Evolutionary conservation across 2,113 vertebrate genomes (phyloP), one percentile per base, ranked within the genome.

Genomic region (Strix aluco): DNA sequence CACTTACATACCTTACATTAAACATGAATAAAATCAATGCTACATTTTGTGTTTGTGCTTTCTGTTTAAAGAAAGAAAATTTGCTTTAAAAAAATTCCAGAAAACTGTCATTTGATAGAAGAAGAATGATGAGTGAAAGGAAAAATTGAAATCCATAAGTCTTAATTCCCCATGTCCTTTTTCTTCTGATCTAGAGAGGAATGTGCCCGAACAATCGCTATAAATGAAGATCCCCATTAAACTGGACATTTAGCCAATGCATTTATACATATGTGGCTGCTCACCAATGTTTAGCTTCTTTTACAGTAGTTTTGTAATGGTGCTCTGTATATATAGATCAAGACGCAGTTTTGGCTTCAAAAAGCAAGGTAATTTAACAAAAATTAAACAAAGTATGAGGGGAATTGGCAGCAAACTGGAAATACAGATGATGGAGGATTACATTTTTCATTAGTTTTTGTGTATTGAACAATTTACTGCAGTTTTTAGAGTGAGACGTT

Each of bases 301-400:
- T 67, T 44, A 44, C 6, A n/a, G 13, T 17, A 66, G 21, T 49
- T 85, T 67, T 4, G 5, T 23, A 40, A 27, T 1, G 0, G 5
- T 83, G 23, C 2, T 51, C 9, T 71, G 2, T 63, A 6, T 38
- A 6, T 71, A 19, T 38, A 58, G 36, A 55, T 58, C 18, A 62
- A 61, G 65, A 36, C 51, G 12, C 2, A 47, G 15, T 59, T 23
- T 73, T 72, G 11, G 5, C 9, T 84, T 96, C 46, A 71, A 74
- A 84, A 3, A 51, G 6, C 8, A 90, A 71, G 38, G 49, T 62
- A 55, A 54, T 72, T 49, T 26, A 82, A 55, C 3, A 61, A 47
- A 94, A 81, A 58, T 11, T 17, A 54, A 55, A 72, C 5, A 27
- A 75, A 58, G 2, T 46, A 10, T 34, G 5, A 67, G 4, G 2